phyloP scores from a whole-genome alignment of 1,140 invertebrate species.

The Maconellicoccus hirsutus region DNA sequence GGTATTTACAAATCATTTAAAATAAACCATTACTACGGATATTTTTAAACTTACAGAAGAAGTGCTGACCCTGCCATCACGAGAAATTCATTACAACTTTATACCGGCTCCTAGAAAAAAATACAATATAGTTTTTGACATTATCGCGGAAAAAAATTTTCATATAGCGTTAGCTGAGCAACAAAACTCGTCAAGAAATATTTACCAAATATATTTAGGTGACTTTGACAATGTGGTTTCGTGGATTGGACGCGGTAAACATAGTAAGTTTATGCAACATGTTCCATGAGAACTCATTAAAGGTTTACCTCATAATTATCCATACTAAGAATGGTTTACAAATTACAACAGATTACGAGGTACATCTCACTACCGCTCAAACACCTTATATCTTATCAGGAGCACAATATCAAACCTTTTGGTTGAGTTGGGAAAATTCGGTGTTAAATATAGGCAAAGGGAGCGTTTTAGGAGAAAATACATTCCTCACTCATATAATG shows the following conservation, averaged over 20 bases:
- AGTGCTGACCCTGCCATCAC: slow-evolving; percentile 45
- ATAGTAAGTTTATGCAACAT: slow-evolving; percentile 37
- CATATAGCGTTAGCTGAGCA: slow-evolving; percentile 44
- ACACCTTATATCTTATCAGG: slow-evolving; percentile 40
- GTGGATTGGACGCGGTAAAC: slow-evolving; percentile 49
- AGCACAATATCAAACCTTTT: slow-evolving; percentile 44
- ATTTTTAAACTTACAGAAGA: slow-evolving; percentile 39
- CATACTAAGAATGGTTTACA: not conserved
- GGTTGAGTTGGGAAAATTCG: slow-evolving; percentile 48
- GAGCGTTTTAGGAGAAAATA: slow-evolving; percentile 38
- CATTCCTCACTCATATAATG: slow-evolving; percentile 43
- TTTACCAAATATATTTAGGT: slow-evolving; percentile 46
- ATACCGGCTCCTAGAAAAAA: slow-evolving; percentile 45
- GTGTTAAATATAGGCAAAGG: slow-evolving; percentile 43
- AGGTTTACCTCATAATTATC: no score
- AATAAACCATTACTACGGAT: not conserved
- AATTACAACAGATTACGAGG: slow-evolving; percentile 41
- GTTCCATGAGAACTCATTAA: no score
- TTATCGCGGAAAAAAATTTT: slow-evolving; percentile 41
- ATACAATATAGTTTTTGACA: slow-evolving; percentile 45
- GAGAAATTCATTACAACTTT: slow-evolving; percentile 49
- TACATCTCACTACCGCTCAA: slow-evolving; percentile 42
- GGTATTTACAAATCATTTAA: no score
- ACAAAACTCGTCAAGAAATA: slow-evolving; percentile 40
- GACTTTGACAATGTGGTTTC: slow-evolving; percentile 41